Evolutionary conservation across 2,113 vertebrate species (phyloP), one percentile per base, ranked within the genome.

Genomic region (Oreochromis spilurus): DNA sequence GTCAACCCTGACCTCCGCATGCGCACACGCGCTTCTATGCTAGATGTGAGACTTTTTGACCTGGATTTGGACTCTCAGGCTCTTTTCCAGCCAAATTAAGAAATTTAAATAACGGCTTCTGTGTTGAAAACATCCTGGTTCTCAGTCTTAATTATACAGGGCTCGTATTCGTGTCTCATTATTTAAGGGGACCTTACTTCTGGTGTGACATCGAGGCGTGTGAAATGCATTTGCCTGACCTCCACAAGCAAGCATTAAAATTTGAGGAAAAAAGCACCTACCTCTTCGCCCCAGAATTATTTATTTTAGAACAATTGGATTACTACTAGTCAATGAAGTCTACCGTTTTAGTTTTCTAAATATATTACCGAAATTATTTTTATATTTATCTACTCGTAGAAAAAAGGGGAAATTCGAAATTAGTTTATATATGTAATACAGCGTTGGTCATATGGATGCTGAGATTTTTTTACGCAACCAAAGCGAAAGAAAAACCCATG

Each of bases 1-100:
- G 93, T 95, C 92, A 96, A 95, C 95, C 93, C 92, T 96, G 95
- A 96, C 92, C 95, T 86, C 91, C 91, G 93, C 92, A 94, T 92
- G 93, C 93, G 94, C 93, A 92, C 43, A 43, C 21, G 1, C 75
- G 3, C 29, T 4, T 16, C 60, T 14, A 50, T 17, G 2, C 2
- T 6, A 12, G 1, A 6, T 0, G 0, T 0, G 1, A 14, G 36
- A 4, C 1, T 5, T 19, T n/a, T 2, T 1, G 1, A 8, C 84
- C 87, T 38, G 79, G 14, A 11, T 81, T 83, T 31, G 1, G 83
- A 58, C 88, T 92, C 1, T 34, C 84, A 91, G 91, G 88, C 3
- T 38, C 2, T 8, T 11, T 26, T 21, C 6, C 12, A 62, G 14
- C 12, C 52, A 4, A 16, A 29, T 19, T 8, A 81, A 40, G 4